Percentiles rank a stretch among this genome's conserved stretches.
These are phyloP conservation scores for Sinodicranocentrus sp. DNA, from an alignment of 2,888 invertebrate genomes.

Conservation along the genomic window DNA sequence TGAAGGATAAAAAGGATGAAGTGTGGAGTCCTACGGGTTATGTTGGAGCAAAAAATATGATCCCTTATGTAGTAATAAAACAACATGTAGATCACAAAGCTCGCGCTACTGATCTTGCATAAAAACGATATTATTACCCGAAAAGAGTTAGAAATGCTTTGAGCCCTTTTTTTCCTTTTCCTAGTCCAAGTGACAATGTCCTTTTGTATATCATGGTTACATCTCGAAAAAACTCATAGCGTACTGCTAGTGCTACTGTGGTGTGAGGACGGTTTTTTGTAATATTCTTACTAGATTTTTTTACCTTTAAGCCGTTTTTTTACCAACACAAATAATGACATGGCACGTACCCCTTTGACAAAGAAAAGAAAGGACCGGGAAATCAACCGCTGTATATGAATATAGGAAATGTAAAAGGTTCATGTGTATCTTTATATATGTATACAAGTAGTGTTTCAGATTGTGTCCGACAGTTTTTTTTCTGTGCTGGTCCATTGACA, in stretches of 20 bases:
- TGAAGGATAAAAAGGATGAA: constrained; percentile 54
- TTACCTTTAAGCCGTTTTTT: constrained; percentile 59
- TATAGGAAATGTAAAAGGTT: constrained; percentile 1
- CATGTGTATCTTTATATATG: no score
- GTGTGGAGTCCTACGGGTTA: constrained; percentile 64
- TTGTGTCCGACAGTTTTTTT: constrained; percentile 14
- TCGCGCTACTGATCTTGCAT: constrained; percentile 23
- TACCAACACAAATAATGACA: constrained; percentile 49
- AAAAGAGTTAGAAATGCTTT: background rate
- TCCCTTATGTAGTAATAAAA: constrained; percentile 34
- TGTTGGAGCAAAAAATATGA: constrained; percentile 49
- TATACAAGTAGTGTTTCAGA: background rate
- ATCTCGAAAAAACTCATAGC: constrained; percentile 22
- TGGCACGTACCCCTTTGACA: constrained; percentile 73
- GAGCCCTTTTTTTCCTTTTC: constrained; percentile 29
- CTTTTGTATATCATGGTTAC: constrained; percentile 35
- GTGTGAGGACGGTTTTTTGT: background rate
- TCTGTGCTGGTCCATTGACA: constrained; percentile 19
- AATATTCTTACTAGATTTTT: constrained; percentile 18
- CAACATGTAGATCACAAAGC: constrained; percentile 54
- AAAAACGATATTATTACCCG: constrained; percentile 42
- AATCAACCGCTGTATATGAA: constrained; percentile 35
- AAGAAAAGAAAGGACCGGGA: constrained; percentile 53
- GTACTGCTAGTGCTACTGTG: background rate
- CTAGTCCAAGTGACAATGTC: constrained; percentile 52